Percentiles rank a stretch among this genome's conserved stretches.
phyloP scores from a whole-genome alignment of 2,797 vertebrate species.

The Sebastes baramenuke region DNA sequence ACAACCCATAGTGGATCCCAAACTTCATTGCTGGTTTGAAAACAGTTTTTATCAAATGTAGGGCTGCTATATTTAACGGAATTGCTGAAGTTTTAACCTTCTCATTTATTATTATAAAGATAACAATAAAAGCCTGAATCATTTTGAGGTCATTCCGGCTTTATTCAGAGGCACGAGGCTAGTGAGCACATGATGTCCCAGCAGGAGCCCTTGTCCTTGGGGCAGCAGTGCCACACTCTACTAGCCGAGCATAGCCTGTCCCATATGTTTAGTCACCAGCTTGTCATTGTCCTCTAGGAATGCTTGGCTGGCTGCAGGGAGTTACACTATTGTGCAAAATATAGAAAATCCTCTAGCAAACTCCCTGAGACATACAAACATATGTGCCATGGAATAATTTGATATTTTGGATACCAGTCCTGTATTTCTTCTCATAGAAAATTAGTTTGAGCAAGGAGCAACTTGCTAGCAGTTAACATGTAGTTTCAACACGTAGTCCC shows the following conservation, averaged over 20 bases:
- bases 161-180: conserved; percentile 25
- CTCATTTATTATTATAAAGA: not conserved
- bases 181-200: conserved; percentile 46
- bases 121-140: not conserved
- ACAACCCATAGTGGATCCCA: not conserved
- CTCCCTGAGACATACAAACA: conserved; percentile 2
- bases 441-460: not conserved
- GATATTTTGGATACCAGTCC: not conserved
- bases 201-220: conserved; percentile 43
- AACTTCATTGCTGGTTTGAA: not conserved
- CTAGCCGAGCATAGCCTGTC: conserved; percentile 51
- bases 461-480: not conserved
- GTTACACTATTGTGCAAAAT: not conserved
- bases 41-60: not conserved
- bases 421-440: not conserved
- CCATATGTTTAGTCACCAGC: conserved; percentile 63
- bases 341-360: not conserved
- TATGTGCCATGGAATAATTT: not conserved
- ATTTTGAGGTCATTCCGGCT: conserved; percentile 33
- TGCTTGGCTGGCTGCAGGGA: conserved; percentile 29
- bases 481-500: not conserved
- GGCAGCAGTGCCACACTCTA: conserved; percentile 41
- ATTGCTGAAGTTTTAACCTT: not conserved
- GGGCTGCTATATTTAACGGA: not conserved
- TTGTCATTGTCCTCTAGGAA: conserved; percentile 53